Evolutionary conservation across 2,888 invertebrate species (phyloP), one percentile per base, ranked within the genome.

Genomic region (Romanomermis culicivorax): DNA sequence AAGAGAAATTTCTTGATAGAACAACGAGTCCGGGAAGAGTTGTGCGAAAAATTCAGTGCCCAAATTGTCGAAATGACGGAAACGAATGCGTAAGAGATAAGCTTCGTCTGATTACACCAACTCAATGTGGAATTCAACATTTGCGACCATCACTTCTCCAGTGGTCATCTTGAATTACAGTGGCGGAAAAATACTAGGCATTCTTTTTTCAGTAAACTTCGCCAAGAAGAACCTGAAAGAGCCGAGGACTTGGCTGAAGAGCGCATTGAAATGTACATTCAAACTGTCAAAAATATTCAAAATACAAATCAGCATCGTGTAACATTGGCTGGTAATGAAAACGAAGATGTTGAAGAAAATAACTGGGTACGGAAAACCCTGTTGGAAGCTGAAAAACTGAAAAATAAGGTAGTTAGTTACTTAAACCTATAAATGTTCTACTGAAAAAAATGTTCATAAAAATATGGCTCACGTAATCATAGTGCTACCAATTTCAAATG

Each of bases 181-280:
- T n/a, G n/a, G n/a, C n/a, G n/a, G n/a, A n/a, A n/a, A n/a, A n/a
- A n/a, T n/a, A n/a, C n/a, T n/a, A n/a, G n/a, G n/a, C n/a, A n/a
- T n/a, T n/a, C n/a, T n/a, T n/a, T 4, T 23, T 51, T 24, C 20
- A 51, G 51, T 20, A 24, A 51, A 4, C 3, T 20, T 51, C n/a
- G 11, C 17, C 3, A 11, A 7, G 51, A 51, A 7, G 20, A n/a
- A 3, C 20, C 30, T 4, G 51, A 42, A 2, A 17, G 14, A 2
- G 52, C 43, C 43, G 36, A 52, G 11, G 25, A 20, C 2, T 23
- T 52, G n/a, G 52, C 52, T 27, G 52, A 52, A 2, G 52, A 52
- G 11, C 42, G 52, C 11, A 23, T 52, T 3, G 52, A 52, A 43
- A n/a, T 52, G 7, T 52, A 43, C 26, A 26, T 52, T 3, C 17